Evolutionary conservation across 2,113 vertebrate species (phyloP).

Genomic region (Promerops cafer): DNA sequence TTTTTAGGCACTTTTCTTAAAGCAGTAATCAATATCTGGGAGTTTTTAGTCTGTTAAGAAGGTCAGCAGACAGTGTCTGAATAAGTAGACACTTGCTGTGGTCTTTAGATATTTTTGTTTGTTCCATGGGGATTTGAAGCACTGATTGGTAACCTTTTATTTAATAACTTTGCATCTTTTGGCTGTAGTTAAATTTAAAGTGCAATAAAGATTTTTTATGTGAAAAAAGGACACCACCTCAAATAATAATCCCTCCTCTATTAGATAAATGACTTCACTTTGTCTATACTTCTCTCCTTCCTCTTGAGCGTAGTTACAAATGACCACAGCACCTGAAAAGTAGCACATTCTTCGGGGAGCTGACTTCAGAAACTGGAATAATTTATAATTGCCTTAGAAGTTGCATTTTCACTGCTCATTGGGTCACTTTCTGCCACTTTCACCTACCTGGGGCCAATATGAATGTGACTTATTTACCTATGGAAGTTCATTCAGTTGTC

Average conservation of each 20-base stretch:
- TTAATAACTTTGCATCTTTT: slow-evolving; percentile 39
- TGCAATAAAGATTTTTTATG: not conserved
- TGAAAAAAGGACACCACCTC: not conserved
- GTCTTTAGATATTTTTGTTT: not conserved
- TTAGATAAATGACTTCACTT: slow-evolving; percentile 40
- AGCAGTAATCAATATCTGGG: not conserved
- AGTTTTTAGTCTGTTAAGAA: slow-evolving; percentile 43
- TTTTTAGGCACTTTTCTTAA: slow-evolving; percentile 4
- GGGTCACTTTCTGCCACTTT: not conserved
- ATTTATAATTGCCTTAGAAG: not conserved
- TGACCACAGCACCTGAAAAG: not conserved
- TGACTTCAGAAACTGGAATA: not conserved
- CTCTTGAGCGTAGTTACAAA: slow-evolving; percentile 20
- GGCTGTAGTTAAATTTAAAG: slow-evolving; percentile 30
- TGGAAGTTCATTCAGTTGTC: not conserved
- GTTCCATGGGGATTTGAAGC: slow-evolving; percentile 12
- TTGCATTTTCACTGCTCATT: accelerated
- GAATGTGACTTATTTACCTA: not conserved
- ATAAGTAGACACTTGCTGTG: slow-evolving; percentile 6
- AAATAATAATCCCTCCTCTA: slow-evolving; percentile 27
- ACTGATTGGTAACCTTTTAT: slow-evolving; percentile 45
- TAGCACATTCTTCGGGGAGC: not conserved
- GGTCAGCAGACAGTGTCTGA: slow-evolving; percentile 37
- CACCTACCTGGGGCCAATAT: not conserved
- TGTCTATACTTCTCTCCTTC: not conserved